Evolutionary conservation across 2,797 vertebrate genomes (phyloP), one percentile per base, ranked within the genome.

Genomic region (Cuculus canorus): DNA sequence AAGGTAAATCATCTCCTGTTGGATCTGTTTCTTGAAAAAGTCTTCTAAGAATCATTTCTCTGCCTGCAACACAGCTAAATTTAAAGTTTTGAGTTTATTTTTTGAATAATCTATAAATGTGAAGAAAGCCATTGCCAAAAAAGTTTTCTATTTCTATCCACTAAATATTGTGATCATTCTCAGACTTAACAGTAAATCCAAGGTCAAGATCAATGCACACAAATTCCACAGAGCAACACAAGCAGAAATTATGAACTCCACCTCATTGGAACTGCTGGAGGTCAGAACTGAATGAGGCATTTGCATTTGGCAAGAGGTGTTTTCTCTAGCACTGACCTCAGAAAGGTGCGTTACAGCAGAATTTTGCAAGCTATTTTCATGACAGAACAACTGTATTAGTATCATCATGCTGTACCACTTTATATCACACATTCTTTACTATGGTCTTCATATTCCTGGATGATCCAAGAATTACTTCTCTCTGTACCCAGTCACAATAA

Each of bases 211-310:
- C 61, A 92, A 77, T 1, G 4, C 15, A 37, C 54, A 41, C 8
- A 33, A 95, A 94, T 93, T 95, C 95, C 92, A 72, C 85, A 64
- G 77, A 95, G 59, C 69, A 95, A 91, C 59, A 92, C 65, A 88
- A 90, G 92, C 82, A 96, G 87, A 96, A 96, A 94, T 76, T 88
- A 95, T 70, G 90, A 90, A 87, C 79, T 5, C 17, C 33, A 76
- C 61, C 28, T 88, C 3, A 4, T 25, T 52, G 47, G 32, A 94
- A 69, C 50, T 91, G n/a, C 47, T 71, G 33, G 41, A 87, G 50
- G 57, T 83, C 91, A 87, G 30, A 72, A 90, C 57, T 69, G 52
- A 89, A 70, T 10, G 35, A 90, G 13, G 37, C n/a, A 78, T 54
- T 91, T 91, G 69, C 72, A 79, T 70, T 86, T 73, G 33, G 57